Conservation (phyloP, 2,797 vertebrate species). For the Enteromius thamalakanensis region DNA sequence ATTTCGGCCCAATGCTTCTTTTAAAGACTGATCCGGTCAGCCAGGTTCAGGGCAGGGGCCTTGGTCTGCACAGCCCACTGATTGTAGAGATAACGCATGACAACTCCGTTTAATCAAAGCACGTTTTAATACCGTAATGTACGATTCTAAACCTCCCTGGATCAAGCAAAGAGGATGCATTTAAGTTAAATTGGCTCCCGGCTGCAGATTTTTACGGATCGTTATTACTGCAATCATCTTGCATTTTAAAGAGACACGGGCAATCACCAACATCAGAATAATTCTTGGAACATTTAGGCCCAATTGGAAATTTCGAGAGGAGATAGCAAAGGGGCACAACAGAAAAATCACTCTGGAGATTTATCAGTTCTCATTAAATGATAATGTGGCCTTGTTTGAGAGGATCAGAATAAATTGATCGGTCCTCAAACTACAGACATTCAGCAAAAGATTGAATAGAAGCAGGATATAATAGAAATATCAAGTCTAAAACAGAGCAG, state of each 20-base stretch:
- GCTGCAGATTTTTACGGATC: slow-evolving; percentile 25
- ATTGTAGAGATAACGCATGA: slow-evolving; percentile 15
- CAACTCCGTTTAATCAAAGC: slow-evolving; percentile 49
- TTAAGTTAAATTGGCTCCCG: slow-evolving; percentile 33
- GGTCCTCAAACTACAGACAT: not conserved
- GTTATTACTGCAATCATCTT: slow-evolving; percentile 42
- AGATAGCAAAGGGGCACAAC: slow-evolving; percentile 33
- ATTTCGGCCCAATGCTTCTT: slow-evolving; percentile 21
- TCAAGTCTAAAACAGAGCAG: not conserved
- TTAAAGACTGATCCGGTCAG: slow-evolving; percentile 36
- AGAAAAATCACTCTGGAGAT: slow-evolving; percentile 23
- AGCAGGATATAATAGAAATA: not conserved
- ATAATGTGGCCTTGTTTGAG: not conserved
- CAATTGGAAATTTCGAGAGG: slow-evolving; percentile 7
- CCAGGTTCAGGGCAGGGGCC: slow-evolving; percentile 4
- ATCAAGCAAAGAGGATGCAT: slow-evolving; percentile 29
- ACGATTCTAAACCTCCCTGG: slow-evolving; percentile 24
- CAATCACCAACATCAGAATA: slow-evolving; percentile 49
- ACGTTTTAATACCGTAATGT: slow-evolving; percentile 34
- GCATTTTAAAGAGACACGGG: slow-evolving; percentile 14
- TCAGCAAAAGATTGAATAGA: not conserved
- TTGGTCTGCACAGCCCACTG: slow-evolving; percentile 4
- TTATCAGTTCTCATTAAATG: slow-evolving; percentile 27
- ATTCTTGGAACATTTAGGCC: slow-evolving; percentile 48
- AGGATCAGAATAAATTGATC: not conserved